Base-by-base conservation (phyloP, 2,113 vertebrate genomes). In the Aphyosemion australe region DNA sequence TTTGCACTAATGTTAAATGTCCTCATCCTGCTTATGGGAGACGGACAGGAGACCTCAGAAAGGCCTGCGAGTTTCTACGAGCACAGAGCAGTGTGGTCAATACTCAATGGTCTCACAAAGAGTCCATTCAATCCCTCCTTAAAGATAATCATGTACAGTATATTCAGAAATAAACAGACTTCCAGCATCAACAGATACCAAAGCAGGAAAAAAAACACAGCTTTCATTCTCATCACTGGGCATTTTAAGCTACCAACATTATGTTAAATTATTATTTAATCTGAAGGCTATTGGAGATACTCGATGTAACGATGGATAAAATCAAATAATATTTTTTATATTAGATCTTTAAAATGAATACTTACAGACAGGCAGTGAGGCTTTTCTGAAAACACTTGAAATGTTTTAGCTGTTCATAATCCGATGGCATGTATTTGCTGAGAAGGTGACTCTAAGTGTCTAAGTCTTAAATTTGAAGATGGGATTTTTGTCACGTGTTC, bases 1-100 rank as follows among this genome's bases (percentile, higher is more conserved):
- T 93, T 94, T 94, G 93, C 93, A 94, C 93, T 94, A 94, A 90
- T 87, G 88, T 89, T 88, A 51, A 86, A 86, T 85, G 89, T 90
- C 84, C 88, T 89, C 79, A 78, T 92, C 90, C 91, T 91, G 85
- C 89, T 90, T 83, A 80, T 82, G 86, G 45, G 76, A 84, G 75
- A 79, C 81, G 87, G 85, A 75, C 86, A 74, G 62, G 83, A 85
- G 88, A 88, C 80, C 87, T 84, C 70, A 86, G 77, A 87, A 84
- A 80, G 90, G 78, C 90, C 88, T 79, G 26, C 26, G 26, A n/a
- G n/a, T 91, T 84, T 89, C 82, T 72, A 72, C 86, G 74, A 83
- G 89, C 81, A 73, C 76, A 83, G 78, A 85, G 82, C 83, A 66
- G 78, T 69, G 79, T 78, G 85, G 78, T 78, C 61, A 49, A 80